A percentile compares a stretch with the other conserved stretches of the same genome.
These are phyloP conservation scores for Ephialtes manifestator DNA, from an alignment of 2,888 invertebrate genomes.

Conservation along the genomic window DNA sequence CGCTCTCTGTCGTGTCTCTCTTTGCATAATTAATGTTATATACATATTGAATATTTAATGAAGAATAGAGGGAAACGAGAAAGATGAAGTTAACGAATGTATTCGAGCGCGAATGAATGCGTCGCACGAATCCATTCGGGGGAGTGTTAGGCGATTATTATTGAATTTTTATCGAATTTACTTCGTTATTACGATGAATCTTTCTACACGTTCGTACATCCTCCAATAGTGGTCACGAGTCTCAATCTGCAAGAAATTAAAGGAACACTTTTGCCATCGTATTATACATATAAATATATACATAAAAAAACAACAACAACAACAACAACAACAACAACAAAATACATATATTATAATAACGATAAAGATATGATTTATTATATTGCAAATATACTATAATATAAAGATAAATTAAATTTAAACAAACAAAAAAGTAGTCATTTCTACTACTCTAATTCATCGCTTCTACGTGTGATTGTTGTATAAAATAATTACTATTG, in stretches of 20 bases:
- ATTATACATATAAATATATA: constrained; percentile 76
- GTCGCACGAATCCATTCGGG: constrained; percentile 42
- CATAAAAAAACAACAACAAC: constrained; percentile 62
- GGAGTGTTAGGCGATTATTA: constrained; percentile 54
- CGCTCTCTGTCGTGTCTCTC: constrained; percentile 82
- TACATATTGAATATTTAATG: constrained; percentile 76
- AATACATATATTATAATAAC: constrained; percentile 67
- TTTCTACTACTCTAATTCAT: constrained; percentile 86
- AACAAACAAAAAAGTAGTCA: constrained; percentile 78
- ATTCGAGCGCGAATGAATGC: constrained; percentile 60
- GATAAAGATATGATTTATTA: constrained; percentile 81
- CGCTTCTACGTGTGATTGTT: constrained; percentile 86
- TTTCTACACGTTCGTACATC: constrained; percentile 86
- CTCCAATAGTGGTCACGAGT: constrained; percentile 81
- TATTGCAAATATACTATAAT: constrained; percentile 80
- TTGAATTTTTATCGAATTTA: constrained; percentile 84
- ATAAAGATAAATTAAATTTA: constrained; percentile 76
- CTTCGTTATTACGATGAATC: constrained; percentile 83
- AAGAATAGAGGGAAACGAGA: constrained; percentile 61
- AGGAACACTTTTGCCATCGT: constrained; percentile 82
- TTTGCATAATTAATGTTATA: constrained; percentile 82
- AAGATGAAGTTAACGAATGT: constrained; percentile 65
- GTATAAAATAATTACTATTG: constrained; percentile 82
- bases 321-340: constrained; percentile 57
- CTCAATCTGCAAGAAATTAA: constrained; percentile 76